Conservation (phyloP, 2,797 vertebrate species). For the Sphenopsis melanotis region DNA sequence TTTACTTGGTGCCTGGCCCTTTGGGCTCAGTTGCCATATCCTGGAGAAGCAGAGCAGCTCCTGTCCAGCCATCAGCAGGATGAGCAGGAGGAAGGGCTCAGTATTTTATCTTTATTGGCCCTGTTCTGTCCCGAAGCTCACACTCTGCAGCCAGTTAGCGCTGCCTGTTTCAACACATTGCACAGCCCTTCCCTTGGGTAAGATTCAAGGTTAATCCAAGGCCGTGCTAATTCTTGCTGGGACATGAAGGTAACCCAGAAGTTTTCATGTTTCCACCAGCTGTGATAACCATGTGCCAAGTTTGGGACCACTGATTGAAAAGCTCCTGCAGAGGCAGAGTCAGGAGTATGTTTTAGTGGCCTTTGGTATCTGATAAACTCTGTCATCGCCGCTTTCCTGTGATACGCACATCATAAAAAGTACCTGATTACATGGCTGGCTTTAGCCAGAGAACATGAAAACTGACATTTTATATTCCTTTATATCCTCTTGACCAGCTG, state of each 20-base stretch:
- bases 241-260: background rate
- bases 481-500: constrained; percentile 1
- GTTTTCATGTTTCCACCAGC: background rate
- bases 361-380: constrained; percentile 20
- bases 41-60: background rate
- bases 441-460: background rate
- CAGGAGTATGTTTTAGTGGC: background rate
- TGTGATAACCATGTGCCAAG: background rate
- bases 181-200: background rate
- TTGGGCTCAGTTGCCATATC: background rate
- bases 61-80: too few species aligned
- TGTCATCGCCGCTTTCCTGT: background rate
- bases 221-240: background rate
- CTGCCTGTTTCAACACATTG: background rate
- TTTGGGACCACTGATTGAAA: background rate
- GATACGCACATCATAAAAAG: background rate
- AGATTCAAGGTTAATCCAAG: constrained; percentile 6
- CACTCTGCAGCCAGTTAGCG: background rate
- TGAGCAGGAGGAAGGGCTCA: background rate
- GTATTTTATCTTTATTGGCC: background rate
- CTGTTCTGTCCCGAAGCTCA: background rate
- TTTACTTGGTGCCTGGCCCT: background rate
- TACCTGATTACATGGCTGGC: background rate
- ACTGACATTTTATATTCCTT: constrained; percentile 16
- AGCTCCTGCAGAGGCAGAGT: background rate